Base-by-base conservation (phyloP, 2,113 vertebrate species). In the sheep (Ovis aries) region DNA sequence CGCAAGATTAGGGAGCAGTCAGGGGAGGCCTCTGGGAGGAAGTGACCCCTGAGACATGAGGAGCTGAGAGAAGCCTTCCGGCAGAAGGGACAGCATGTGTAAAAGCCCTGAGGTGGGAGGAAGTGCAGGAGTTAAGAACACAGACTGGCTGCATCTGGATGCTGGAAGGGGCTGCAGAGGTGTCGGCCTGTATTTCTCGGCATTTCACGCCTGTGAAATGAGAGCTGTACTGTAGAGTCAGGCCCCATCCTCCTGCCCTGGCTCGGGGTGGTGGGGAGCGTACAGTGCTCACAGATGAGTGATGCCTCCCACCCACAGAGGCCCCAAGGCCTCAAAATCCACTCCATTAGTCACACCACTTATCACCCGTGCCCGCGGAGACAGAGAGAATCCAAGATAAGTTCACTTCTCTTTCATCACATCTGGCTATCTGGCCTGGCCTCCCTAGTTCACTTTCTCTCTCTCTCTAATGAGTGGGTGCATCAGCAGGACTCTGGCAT, bases 361-460 rank as follows among this genome's bases (percentile, higher is more conserved):
- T 78, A 10, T 67, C 77, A 90, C 74, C 71, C 92, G 3, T 57
- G 90, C 62, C 64, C 60, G 31, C 40, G 29, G 81, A 97, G 93
- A 96, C 92, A 59, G 0, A 84, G 33, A 84, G 29, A 92, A 92
- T 83, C 88, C 85, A 84, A 92, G 94, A 87, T 59, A 83, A 93
- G 57, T 85, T 94, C 33, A 88, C 64, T 88, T 92, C 89, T 57
- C 84, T 97, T 36, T 92, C 96, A 84, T 50, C 52, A 1, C 40
- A 62, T 64, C 50, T 92, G 40, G 83, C 64, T 71, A 12, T 74
- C 89, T 89, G 86, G 43, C 78, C 59, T 55, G 74, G 60, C 50
- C 67, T 93, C 86, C 4, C 31, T 81, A 13, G 78, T 80, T 81
- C 43, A 78, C 62, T 83, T 83, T 92, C 71, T 52, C 3, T 88